Evolutionary conservation across 2,888 invertebrate genomes (phyloP).

Genomic region (Acanthopleura granulata): DNA sequence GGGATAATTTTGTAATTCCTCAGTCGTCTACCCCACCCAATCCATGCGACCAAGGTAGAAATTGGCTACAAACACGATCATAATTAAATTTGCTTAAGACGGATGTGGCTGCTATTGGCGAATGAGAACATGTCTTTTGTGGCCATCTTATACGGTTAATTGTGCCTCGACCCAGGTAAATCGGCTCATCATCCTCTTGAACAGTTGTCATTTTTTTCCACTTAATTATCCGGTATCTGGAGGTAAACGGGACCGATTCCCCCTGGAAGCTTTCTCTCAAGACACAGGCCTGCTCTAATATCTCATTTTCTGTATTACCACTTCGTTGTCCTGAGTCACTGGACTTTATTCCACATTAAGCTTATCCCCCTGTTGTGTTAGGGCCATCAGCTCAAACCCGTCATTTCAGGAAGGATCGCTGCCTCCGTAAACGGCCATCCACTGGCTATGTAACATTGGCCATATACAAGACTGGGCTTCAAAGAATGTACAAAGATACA

Average conservation of each 20-base stretch:
- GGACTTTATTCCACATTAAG: constrained; percentile 1
- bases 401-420: not conserved
- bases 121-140: constrained; percentile 7
- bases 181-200: constrained; percentile 7
- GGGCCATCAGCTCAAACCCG: not conserved
- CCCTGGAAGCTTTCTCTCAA: not conserved
- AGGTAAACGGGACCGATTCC: constrained; percentile 2
- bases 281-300: not conserved
- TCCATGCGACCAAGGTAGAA: constrained; percentile 8
- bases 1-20: constrained; percentile 10
- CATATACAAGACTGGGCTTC: too few relatives aligned
- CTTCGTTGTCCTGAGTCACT: not conserved
- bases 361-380: not conserved
- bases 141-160: constrained; percentile 2
- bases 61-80: constrained; percentile 15
- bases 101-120: not conserved
- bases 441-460: too few relatives aligned
- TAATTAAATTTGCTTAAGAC: constrained; percentile 19
- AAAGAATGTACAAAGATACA: too few relatives aligned
- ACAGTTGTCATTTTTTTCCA: constrained; percentile 11
- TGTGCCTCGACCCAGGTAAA: not conserved
- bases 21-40: not conserved
- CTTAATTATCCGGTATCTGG: constrained; percentile 12
- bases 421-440: not conserved
- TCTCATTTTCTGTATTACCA: constrained; percentile 3